phyloP scores from a whole-genome alignment of 30 jellyfish, hydroid and myxozoan genomes.

The Pelagia noctiluca region DNA sequence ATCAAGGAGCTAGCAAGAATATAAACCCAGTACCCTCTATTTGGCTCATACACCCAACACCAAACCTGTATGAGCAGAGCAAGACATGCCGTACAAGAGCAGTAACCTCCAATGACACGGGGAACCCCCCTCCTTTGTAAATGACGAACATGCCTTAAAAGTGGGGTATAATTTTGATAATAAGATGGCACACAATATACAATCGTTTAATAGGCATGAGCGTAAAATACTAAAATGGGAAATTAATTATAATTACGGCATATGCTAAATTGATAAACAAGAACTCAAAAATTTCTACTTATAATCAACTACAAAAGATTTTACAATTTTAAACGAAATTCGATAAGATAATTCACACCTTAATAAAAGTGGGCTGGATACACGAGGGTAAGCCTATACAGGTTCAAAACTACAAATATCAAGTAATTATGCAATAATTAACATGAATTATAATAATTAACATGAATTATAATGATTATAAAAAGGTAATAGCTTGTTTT shows the following conservation, averaged over 20 bases:
- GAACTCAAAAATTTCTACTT: slow-evolving; percentile 46
- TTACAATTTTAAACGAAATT: slow-evolving; percentile 30
- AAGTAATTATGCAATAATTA: background rate
- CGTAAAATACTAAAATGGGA: slow-evolving; percentile 34
- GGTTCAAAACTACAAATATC: slow-evolving; percentile 15
- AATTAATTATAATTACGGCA: background rate
- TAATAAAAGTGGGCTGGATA: slow-evolving; percentile 4
- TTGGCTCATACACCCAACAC: no score
- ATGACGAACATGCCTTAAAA: no score
- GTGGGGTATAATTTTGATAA: no score
- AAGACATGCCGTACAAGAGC: no score
- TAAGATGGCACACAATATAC: no score
- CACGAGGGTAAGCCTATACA: slow-evolving; percentile 5
- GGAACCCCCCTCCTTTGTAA: no score
- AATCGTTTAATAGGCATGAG: no score
- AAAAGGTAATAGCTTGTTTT: background rate
- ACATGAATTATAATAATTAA: background rate
- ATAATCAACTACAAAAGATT: slow-evolving; percentile 64
- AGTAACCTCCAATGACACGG: no score
- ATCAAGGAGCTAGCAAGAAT: no score
- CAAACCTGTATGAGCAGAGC: no score
- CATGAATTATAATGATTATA: slow-evolving; percentile 10
- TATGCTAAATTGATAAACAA: slow-evolving; percentile 3
- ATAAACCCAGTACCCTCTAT: no score
- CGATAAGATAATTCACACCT: slow-evolving; percentile 57